Percentiles rank a stretch among this genome's conserved stretches.
Evolutionary conservation across 2,888 invertebrate genomes (phyloP).

Genomic region (Archips xylosteana): DNA sequence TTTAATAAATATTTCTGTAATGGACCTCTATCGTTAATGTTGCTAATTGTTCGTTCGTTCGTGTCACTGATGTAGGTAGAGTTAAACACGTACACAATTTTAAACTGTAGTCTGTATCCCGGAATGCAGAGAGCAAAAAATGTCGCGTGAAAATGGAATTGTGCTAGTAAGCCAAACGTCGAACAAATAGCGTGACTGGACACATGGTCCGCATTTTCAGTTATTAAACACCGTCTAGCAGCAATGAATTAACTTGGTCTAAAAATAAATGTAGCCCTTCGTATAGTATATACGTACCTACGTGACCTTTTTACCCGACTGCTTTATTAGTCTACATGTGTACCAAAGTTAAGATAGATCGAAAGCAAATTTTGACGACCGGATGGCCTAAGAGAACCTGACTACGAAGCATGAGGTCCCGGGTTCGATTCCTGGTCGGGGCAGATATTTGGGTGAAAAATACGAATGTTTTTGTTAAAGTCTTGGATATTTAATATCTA

Average conservation of each 20-base stretch:
- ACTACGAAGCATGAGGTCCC: no score
- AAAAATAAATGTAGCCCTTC: conserved; percentile 31
- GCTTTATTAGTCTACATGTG: not conserved
- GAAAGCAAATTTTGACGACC: not conserved
- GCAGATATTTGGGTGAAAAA: no score
- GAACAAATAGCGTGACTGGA: conserved; percentile 64
- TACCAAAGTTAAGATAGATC: not conserved
- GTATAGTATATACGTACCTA: not conserved
- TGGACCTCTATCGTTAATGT: not conserved
- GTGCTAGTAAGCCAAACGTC: conserved; percentile 65
- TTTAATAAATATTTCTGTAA: not conserved
- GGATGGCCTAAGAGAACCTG: no score
- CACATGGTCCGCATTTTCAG: conserved; percentile 56
- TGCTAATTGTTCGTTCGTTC: not conserved
- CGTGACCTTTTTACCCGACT: not conserved
- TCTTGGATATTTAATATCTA: no score
- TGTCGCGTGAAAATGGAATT: conserved; percentile 64
- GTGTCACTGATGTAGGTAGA: no score
- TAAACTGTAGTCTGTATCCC: conserved; percentile 20
- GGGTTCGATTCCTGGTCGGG: no score
- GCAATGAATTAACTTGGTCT: conserved; percentile 30
- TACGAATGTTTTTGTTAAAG: no score
- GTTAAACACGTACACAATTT: not conserved
- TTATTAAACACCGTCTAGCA: conserved; percentile 37
- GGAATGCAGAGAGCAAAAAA: conserved; percentile 41